A percentile compares a stretch with the other conserved stretches of the same genome.
Evolutionary conservation across 1,140 invertebrate species (phyloP).

Genomic region (Neoseiulus cucumeris): DNA sequence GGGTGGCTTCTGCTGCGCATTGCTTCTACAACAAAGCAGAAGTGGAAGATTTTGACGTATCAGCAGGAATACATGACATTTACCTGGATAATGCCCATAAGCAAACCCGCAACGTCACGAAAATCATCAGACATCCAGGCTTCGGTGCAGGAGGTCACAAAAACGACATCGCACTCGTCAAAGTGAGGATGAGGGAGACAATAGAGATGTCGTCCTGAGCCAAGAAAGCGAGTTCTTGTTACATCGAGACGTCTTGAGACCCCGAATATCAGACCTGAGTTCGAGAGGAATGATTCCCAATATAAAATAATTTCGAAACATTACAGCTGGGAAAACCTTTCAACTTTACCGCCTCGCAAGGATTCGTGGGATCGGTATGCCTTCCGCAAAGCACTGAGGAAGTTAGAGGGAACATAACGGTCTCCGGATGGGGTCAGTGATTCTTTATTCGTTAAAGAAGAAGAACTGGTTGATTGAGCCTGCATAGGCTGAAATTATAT

Average conservation of each 20-base stretch:
- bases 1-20: constrained; percentile 41
- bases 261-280: background rate
- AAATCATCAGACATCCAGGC: background rate
- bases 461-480: background rate
- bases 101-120: too few species aligned
- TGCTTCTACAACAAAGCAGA: constrained; percentile 28
- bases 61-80: too few species aligned
- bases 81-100: too few species aligned
- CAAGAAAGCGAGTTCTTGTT: background rate
- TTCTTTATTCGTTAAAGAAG: too few species aligned
- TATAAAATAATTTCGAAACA: background rate
- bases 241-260: background rate
- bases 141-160: background rate
- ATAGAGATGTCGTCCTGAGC: background rate
- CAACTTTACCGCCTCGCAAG: too few species aligned
- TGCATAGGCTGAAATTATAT: background rate
- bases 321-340: too few species aligned
- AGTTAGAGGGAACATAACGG: too few species aligned
- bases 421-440: too few species aligned
- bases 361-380: too few species aligned
- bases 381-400: too few species aligned
- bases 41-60: too few species aligned
- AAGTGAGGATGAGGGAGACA: background rate
- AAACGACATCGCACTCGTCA: constrained; percentile 10
- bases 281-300: background rate